Base-by-base conservation (phyloP, 1,140 invertebrate genomes). In the Lordiphosa collinella region DNA sequence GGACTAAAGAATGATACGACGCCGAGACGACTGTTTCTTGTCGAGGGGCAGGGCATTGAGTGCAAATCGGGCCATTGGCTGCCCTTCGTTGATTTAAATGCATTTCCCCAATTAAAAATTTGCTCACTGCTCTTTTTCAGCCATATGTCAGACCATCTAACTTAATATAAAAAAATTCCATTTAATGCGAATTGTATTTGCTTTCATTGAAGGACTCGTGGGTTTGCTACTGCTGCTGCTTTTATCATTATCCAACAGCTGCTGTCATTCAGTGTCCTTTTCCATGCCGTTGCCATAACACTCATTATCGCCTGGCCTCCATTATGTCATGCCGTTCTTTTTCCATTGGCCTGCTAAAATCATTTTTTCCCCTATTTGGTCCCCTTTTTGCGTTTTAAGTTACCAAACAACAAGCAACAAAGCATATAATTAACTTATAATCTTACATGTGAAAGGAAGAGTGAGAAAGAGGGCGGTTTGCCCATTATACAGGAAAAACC, bases 341-440 rank as follows among this genome's bases (percentile, higher is more conserved):
- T 44, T 13, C 44, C 44, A 48, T 32, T 40, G 58, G 22, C 60
- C 38, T 29, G 25, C 25, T 29, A 52, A 53, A 52, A 44, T 46
- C 60, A 53, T 29, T 48, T 48, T 29, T 35, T 29, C 36, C 31
- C 57, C 31, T 10, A 10, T 46, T 38, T 44, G 31, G 25, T 29
- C 25, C 25, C 18, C 54, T 51, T 48, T 73, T 67, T 43, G 46
- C 55, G 69, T 79, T 61, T 80, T 48, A 53, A 52, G 69, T 79
- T 74, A 74, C 74, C 63, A 58, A 61, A 29, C 25, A 29, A 68
- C 40, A 48, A 68, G 41, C 44, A 59, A 59, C 46, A 59, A 55
- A 38, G 73, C 50, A 14, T 52, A 74, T 80, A 79, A 79, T 79
- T 80, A 80, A 80, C 75, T 79, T 79, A 79, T 64, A 69, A 61